Base-by-base conservation (phyloP, 2,888 invertebrate species). In the Sphecodes monilicornis region DNA sequence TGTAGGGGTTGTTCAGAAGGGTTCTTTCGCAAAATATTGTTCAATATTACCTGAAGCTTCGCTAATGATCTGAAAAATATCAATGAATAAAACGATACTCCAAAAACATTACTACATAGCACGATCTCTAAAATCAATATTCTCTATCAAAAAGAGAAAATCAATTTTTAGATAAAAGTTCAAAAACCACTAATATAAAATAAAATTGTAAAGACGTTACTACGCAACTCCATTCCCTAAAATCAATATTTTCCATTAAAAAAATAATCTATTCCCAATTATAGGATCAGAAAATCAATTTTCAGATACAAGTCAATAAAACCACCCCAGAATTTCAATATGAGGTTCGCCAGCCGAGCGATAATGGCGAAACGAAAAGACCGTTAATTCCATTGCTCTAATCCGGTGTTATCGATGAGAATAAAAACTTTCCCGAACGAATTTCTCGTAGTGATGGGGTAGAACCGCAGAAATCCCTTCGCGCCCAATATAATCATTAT, bases 401-500 rank as follows among this genome's bases (percentile, higher is more conserved):
- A 72, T 73, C 60, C 81, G n/a, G n/a, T 39, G 66, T 84, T 78
- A 82, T 84, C 82, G 60, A 69, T 73, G 50, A 29, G 43, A 83
- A 73, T 73, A 46, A 79, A 76, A 76, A 71, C 69, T 32, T 60
- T 41, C n/a, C 6, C 54, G 74, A 64, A 41, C 54, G 82, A 84
- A 72, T 68, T 66, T 22, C 60, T 32, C 73, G 57, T n/a, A 6
- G n/a, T n/a, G 54, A n/a, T 54, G 54, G 29, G 70, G 54, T 39
- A 41, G 26, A 41, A 70, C 29, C 60, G 43, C 36, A 13, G 18
- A 43, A 54, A 26, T 18, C 36, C 16, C n/a, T 26, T 50, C 32
- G 57, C 8, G 1, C n/a, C n/a, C 26, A n/a, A 16, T 70, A 39
- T 66, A 74, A 83, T 78, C 36, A 71, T 73, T 46, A 84, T 75